Evolutionary conservation across 2,888 invertebrate genomes (phyloP).

Genomic region (Julus scanicus): DNA sequence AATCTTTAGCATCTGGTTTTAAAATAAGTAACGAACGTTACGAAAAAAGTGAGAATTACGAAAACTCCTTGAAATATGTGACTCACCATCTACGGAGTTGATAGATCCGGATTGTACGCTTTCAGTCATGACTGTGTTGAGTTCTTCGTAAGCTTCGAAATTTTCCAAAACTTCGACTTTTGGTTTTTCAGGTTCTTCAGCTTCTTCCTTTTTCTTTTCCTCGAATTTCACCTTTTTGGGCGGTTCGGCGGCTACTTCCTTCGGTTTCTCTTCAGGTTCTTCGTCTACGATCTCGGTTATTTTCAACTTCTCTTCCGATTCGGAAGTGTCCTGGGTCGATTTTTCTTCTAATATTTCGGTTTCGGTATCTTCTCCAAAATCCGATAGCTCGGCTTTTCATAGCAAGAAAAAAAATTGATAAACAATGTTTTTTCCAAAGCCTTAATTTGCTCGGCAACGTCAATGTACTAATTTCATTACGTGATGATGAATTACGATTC

Average conservation of each 20-base stretch:
- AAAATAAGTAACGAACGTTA: not conserved
- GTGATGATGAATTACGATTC: too few relatives aligned
- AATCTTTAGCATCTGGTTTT: too few relatives aligned
- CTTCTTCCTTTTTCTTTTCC: slow-evolving; percentile 24
- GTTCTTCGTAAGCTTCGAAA: slow-evolving; percentile 60
- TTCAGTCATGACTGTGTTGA: slow-evolving; percentile 60
- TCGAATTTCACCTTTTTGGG: not conserved
- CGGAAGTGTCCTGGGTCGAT: slow-evolving; percentile 7
- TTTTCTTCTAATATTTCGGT: slow-evolving; percentile 52
- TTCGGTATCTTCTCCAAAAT: slow-evolving; percentile 58
- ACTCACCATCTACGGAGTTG: slow-evolving; percentile 60
- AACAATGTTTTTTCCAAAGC: too few relatives aligned
- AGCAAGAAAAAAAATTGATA: not conserved
- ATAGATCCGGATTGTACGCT: slow-evolving; percentile 60
- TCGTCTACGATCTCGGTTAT: slow-evolving; percentile 42
- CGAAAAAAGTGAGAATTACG: not conserved
- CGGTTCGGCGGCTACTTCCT: not conserved
- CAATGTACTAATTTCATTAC: too few relatives aligned
- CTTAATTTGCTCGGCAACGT: too few relatives aligned
- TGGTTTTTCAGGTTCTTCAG: slow-evolving; percentile 55
- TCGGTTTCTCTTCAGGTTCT: not conserved
- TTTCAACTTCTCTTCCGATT: slow-evolving; percentile 12
- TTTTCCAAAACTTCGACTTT: slow-evolving; percentile 60
- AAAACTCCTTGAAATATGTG: not conserved
- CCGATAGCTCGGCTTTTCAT: slow-evolving; percentile 59